Evolutionary conservation across 2,888 invertebrate genomes (phyloP).

Genomic region (Apamea crenata): DNA sequence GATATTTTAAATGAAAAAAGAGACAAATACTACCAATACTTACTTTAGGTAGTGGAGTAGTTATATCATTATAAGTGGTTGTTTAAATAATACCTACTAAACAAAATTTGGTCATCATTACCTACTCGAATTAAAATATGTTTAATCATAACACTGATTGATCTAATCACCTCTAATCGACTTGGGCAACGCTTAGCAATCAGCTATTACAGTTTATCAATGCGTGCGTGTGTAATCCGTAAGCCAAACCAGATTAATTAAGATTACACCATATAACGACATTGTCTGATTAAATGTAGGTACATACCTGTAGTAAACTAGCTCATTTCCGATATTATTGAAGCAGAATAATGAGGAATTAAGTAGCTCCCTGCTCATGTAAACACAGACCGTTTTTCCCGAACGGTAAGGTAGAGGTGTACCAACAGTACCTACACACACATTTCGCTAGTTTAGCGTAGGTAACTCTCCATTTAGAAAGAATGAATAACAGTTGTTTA

Average conservation of each 20-base stretch:
- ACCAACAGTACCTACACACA: not conserved
- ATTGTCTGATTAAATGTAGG: slow-evolving; percentile 44
- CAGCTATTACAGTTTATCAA: slow-evolving; percentile 58
- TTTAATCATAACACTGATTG: slow-evolving; percentile 32
- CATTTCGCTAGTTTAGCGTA: not conserved
- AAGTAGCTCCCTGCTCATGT: not conserved
- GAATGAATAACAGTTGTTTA: not conserved
- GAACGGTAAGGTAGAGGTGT: not conserved
- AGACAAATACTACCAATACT: not conserved
- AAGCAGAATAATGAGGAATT: slow-evolving; percentile 13
- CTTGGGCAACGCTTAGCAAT: slow-evolving; percentile 45
- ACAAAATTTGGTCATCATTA: slow-evolving; percentile 1
- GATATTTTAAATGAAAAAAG: not conserved
- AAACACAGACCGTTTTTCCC: not conserved
- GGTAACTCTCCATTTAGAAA: not conserved
- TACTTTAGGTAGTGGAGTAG: not conserved
- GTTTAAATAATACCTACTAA: not conserved
- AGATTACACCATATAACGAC: slow-evolving; percentile 57
- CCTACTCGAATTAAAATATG: slow-evolving; percentile 10
- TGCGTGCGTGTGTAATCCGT: slow-evolving; percentile 50
- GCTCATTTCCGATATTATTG: slow-evolving; percentile 20
- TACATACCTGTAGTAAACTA: slow-evolving; percentile 3
- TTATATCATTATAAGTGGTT: not conserved
- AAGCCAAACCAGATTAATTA: slow-evolving; percentile 65
- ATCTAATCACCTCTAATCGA: slow-evolving; percentile 53